These are phyloP conservation scores for Thalpophila matura DNA, from an alignment of 2,888 invertebrate genomes.

Conservation along the genomic window DNA sequence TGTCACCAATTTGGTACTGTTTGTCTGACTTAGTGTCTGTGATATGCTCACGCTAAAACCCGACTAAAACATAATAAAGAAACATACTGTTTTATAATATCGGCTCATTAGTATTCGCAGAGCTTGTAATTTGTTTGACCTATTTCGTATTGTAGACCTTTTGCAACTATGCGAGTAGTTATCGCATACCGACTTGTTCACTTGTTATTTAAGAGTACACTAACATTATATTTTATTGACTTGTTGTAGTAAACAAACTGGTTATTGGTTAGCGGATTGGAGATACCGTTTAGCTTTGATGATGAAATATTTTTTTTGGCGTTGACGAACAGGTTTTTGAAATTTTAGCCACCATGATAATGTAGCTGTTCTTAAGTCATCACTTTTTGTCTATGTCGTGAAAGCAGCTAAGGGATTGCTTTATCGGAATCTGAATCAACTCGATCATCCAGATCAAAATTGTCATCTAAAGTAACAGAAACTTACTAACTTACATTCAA, in stretches of 20 bases:
- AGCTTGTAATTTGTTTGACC: slow-evolving; percentile 64
- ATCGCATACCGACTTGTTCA: slow-evolving; percentile 56
- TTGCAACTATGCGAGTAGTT: slow-evolving; percentile 57
- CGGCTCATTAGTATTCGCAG: slow-evolving; percentile 62
- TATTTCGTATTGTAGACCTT: slow-evolving; percentile 64
- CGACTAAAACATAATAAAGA: slow-evolving; percentile 52
- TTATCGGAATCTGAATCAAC: not conserved
- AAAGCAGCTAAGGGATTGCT: not conserved
- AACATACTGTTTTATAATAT: slow-evolving; percentile 39
- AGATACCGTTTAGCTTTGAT: slow-evolving; percentile 54
- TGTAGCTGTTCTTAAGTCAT: slow-evolving; percentile 34
- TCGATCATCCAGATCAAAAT: not conserved
- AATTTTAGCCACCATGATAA: slow-evolving; percentile 46
- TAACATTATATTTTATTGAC: slow-evolving; percentile 56
- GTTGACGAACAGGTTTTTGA: slow-evolving; percentile 41
- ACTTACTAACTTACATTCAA: not conserved
- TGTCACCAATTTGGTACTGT: slow-evolving; percentile 43
- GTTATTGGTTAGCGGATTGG: slow-evolving; percentile 56
- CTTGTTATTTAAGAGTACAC: slow-evolving; percentile 58
- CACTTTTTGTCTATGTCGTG: not conserved
- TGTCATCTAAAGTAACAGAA: not conserved
- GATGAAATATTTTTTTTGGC: slow-evolving; percentile 49
- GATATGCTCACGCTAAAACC: slow-evolving; percentile 50
- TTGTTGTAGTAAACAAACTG: slow-evolving; percentile 57
- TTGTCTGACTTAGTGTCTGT: slow-evolving; percentile 59